Base-by-base conservation (phyloP, 2,113 vertebrate genomes). In the Lutjanus erythropterus region DNA sequence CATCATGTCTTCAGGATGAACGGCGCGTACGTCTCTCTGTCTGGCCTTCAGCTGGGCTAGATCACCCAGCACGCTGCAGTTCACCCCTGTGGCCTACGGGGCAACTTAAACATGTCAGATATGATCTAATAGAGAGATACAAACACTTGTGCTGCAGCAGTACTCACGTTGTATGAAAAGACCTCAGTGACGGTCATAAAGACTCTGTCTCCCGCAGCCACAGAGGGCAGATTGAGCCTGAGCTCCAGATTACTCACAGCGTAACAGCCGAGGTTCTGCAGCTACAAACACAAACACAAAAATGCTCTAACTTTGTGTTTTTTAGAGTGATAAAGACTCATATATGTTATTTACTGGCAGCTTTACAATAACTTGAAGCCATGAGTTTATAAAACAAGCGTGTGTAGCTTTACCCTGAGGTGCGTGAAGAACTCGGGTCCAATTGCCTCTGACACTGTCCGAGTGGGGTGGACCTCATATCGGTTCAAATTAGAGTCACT, bases 191-290 rank as follows among this genome's bases (percentile, higher is more conserved):
- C 81, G 0, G 95, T 95, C 81, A 97, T 95, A 80, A 99, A 97
- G 69, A 95, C 81, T 39, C 70, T 77, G 62, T 94, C 93, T 66
- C 81, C 95, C 3, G 95, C 93, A 52, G 96, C 97, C 74, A 96
- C 93, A 0, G 97, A 93, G 0, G 98, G 97, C 72, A 98, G 93
- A 47, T 87, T 84, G 69, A 98, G 88, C 42, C 72, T 91, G 64
- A 99, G 72, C 75, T 96, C 93, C 88, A 98, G 60, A 12, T 96
- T 95, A 29, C 73, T 93, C 65, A 97, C 82, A 0, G 92, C 80
- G 71, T 96, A 98, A 69, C 97, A 99, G 75, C 96, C 98, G 0
- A 97, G 93, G 69, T 99, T 98, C 88, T 97, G 97, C 49, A 99
- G 91, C 98, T 99, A 81, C 41, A 80, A 70, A 82, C 21, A 25